Base-by-base conservation (phyloP, 2,888 invertebrate species). In the Caenorhabditis zanzibari region DNA sequence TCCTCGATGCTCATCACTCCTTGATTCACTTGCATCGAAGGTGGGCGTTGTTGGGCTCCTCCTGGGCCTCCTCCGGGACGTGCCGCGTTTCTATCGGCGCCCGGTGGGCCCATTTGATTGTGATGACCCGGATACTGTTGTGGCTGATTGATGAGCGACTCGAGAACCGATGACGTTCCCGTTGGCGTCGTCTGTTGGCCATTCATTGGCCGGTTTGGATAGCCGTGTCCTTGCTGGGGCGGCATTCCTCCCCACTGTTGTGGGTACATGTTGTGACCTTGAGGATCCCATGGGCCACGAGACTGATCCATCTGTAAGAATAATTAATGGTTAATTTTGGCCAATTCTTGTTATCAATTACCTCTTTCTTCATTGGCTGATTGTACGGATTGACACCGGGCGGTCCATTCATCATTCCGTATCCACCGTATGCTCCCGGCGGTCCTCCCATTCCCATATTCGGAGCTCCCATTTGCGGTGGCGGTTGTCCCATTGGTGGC, bases 401-500 rank as follows among this genome's bases (percentile, higher is more conserved):
- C 10, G 74, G 79, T 44, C 74, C 83, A 47, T 79, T 79, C 74
- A 74, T 77, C 77, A 77, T 77, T 47, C 73, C 73, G 32, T 77
- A 82, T 14, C 68, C 68, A 12, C 74, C 68, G 14, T 72, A 81
- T 4, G n/a, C 68, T 14, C 16, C 26, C 4, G 56, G 66, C 7
- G 74, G 71, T 24, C 69, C 75, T 2, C 63, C 71, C 64, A 72
- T 64, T 52, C 81, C 80, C 56, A 77, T 69, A 32, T 77, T 77
- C 16, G 76, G 64, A 16, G 76, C 76, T 12, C 77, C 77, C 81
- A 88, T 87, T 74, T 88, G 88, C 38, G 89, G 89, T 22, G 90
- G 89, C 14, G 89, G 89, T 73, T 91, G 90, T 47, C 89, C 89
- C 81, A 90, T 85, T 35, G 87, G 84, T 38, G 90, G 87, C 35